Base-by-base conservation (phyloP, 2,113 vertebrate genomes). In the Cichladusa arquata region DNA sequence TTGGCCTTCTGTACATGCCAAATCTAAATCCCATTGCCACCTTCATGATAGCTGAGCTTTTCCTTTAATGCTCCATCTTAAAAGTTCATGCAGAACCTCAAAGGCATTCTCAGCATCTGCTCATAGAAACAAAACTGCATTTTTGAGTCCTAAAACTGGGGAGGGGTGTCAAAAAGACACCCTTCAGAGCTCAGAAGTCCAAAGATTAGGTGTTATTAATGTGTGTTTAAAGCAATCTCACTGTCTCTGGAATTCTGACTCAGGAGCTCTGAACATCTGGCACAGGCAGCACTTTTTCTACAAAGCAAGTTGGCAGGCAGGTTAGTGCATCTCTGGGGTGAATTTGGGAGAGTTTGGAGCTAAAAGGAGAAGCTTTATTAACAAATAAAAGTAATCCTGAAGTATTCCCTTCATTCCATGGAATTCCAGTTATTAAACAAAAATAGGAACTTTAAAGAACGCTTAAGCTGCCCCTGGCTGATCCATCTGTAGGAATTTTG, bases 201-300 rank as follows among this genome's bases (percentile, higher is more conserved):
- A 86, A 90, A 86, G 31, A 76, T 64, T 19, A 48, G 18, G 11
- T 29, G 66, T 19, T 66, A 86, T 60, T 93, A 84, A 81, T 20
- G 8, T 14, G 7, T 40, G 8, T 53, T 90, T 79, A 78, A 95
- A 50, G 51, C 20, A 53, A 42, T 76, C 28, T 66, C 54, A 24
- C 9, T 13, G 5, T 20, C 47, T 77, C 72, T 62, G 45, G 50
- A 65, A 81, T 60, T 84, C 65, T 76, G 50, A 84, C 48, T 80
- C 70, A 33, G 34, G 74, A 95, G 17, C 50, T 91, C 51, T 29
- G 72, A 93, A 74, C 90, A 96, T 74, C 80, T 93, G 92, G 90
- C 69, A 53, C 29, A 71, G 28, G 19, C 72, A 92, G 51, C 58
- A 44, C 51, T 88, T 53, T n/a, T 83, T 34, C 58, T 71, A 25